These are phyloP conservation scores for Rhegmatorhina hoffmannsi DNA, from an alignment of 2,113 vertebrate species.

Conservation along the genomic window DNA sequence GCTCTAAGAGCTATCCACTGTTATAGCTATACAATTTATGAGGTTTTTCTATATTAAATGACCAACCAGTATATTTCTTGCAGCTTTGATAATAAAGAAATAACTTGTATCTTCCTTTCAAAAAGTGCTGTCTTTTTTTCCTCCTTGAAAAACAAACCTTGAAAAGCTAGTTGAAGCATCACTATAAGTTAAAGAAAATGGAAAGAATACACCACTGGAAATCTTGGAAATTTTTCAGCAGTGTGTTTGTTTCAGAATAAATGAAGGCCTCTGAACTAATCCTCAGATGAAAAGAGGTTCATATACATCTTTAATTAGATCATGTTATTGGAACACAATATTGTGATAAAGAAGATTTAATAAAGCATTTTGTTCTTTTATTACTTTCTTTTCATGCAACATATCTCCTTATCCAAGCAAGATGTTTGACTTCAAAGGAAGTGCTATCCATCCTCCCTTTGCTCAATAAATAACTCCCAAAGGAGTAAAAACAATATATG, in stretches of 20 bases:
- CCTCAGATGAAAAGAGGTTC: constrained; percentile 76
- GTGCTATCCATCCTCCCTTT: constrained; percentile 69
- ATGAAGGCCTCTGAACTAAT: constrained; percentile 72
- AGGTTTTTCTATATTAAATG: neutral
- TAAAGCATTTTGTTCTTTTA: constrained; percentile 81
- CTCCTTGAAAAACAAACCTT: neutral
- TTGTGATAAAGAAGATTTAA: constrained; percentile 82
- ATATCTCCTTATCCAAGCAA: constrained; percentile 77
- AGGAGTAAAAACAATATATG: constrained; percentile 59
- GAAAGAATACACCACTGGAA: constrained; percentile 49
- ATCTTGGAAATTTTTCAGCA: constrained; percentile 69
- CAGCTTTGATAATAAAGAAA: neutral
- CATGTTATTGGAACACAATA: constrained; percentile 73
- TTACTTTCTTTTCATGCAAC: constrained; percentile 78
- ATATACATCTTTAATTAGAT: constrained; percentile 80
- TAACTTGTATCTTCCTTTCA: neutral
- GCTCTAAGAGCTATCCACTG: neutral
- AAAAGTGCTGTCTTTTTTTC: neutral
- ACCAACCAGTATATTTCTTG: neutral
- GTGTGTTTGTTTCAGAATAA: constrained; percentile 65
- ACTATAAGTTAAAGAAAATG: constrained; percentile 60
- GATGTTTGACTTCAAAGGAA: constrained; percentile 83
- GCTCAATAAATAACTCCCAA: constrained; percentile 76
- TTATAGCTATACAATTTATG: neutral
- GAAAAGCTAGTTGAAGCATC: constrained; percentile 43